Conservation (phyloP, 2,797 vertebrate species). For the Margarornis squamiger region DNA sequence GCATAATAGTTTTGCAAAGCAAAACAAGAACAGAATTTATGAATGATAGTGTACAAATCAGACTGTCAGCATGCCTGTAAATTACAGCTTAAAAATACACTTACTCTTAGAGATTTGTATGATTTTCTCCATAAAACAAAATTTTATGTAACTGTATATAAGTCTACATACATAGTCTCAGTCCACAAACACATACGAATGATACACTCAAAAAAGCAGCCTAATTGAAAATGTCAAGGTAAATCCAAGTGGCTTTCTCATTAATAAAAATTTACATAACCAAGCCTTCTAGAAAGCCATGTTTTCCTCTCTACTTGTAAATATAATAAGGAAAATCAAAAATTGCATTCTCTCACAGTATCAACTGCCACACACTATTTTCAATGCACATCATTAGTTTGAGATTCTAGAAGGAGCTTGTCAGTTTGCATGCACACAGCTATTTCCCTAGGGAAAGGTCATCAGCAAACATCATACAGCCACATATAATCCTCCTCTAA, state of each 20-base stretch:
- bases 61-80: background rate
- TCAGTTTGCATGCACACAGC: background rate
- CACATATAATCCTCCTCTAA: background rate
- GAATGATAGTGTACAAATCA: background rate
- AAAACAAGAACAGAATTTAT: background rate
- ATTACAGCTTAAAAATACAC: background rate
- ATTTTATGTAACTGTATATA: background rate
- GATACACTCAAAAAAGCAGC: background rate
- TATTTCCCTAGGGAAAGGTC: background rate
- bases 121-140: background rate
- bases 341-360: background rate
- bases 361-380: background rate
- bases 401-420: background rate
- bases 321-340: background rate
- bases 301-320: background rate
- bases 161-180: background rate
- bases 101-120: background rate
- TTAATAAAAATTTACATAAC: background rate
- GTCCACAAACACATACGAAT: background rate
- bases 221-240: background rate
- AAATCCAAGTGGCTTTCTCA: background rate
- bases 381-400: background rate
- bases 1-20: background rate
- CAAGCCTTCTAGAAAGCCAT: background rate
- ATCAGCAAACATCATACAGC: background rate